phyloP scores from a whole-genome alignment of 2,113 vertebrate species.

The Eptatretus burgeri region DNA sequence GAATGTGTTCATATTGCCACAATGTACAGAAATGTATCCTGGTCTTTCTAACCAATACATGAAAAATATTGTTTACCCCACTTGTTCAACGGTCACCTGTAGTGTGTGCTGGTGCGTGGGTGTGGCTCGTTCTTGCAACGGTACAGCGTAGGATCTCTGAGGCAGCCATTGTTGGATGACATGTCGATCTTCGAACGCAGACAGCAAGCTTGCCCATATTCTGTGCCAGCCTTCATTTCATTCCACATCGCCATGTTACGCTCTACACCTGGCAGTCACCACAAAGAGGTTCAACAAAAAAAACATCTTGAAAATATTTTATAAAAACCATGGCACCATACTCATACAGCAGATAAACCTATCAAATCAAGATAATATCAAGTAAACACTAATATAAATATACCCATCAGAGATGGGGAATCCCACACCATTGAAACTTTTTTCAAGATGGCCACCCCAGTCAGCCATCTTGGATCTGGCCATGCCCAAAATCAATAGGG shows the following conservation, averaged over 20 bases:
- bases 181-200: conserved; percentile 94
- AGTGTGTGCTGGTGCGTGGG: conserved; percentile 49
- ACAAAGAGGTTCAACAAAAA: conserved; percentile 4
- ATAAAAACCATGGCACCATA: no score
- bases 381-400: no score
- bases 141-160: conserved; percentile 81
- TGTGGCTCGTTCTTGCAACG: conserved; percentile 72
- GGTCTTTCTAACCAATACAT: background rate
- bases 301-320: background rate
- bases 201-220: conserved; percentile 54
- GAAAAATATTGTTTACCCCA: no score
- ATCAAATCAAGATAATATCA: no score
- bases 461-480: no score
- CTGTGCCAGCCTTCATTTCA: conserved; percentile 68
- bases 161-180: conserved; percentile 81
- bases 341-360: no score
- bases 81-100: conserved; percentile 28
- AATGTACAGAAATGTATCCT: background rate
- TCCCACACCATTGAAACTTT: no score
- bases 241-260: conserved; percentile 80
- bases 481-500: no score
- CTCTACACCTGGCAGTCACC: conserved; percentile 32
- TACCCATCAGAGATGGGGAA: no score
- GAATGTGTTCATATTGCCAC: background rate
- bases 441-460: no score